Percentiles rank a stretch among this genome's conserved stretches.
Conservation (phyloP, 2,113 vertebrate species). For the Synodontis membranacea region DNA sequence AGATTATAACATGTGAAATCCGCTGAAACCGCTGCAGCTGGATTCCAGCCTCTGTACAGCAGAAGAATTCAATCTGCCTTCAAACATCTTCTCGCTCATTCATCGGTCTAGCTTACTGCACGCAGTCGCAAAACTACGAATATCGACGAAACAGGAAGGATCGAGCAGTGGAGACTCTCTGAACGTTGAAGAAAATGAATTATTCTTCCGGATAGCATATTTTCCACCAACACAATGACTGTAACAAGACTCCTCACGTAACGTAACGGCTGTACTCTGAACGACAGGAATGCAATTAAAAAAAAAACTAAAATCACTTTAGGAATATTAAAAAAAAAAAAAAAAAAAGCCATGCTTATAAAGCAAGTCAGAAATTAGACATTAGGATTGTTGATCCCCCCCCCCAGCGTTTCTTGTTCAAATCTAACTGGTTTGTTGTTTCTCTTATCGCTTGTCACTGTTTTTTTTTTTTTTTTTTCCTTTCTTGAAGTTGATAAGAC, state of each 20-base stretch:
- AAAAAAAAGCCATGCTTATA: too few species aligned
- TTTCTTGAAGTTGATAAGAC: background rate
- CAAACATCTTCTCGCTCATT: background rate
- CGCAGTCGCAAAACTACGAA: slow-evolving; percentile 10
- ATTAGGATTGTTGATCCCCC: too few species aligned
- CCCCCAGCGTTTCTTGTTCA: too few species aligned
- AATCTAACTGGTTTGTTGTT: background rate
- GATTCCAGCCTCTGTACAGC: background rate
- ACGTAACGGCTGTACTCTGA: background rate
- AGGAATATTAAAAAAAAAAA: too few species aligned
- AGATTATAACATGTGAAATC: slow-evolving; percentile 22
- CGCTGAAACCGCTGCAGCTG: slow-evolving; percentile 10
- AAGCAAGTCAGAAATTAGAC: background rate
- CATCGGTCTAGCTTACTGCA: slow-evolving; percentile 17
- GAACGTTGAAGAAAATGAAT: background rate
- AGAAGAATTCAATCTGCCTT: slow-evolving; percentile 6
- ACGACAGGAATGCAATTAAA: too few species aligned
- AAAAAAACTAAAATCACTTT: too few species aligned
- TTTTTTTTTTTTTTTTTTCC: background rate
- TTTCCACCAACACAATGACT: background rate
- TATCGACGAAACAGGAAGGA: background rate
- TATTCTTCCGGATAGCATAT: background rate
- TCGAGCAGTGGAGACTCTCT: background rate
- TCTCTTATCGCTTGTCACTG: background rate
- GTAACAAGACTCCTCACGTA: background rate